Evolutionary conservation across 2,113 vertebrate genomes (phyloP).

Genomic region (Odocoileus hemionus): DNA sequence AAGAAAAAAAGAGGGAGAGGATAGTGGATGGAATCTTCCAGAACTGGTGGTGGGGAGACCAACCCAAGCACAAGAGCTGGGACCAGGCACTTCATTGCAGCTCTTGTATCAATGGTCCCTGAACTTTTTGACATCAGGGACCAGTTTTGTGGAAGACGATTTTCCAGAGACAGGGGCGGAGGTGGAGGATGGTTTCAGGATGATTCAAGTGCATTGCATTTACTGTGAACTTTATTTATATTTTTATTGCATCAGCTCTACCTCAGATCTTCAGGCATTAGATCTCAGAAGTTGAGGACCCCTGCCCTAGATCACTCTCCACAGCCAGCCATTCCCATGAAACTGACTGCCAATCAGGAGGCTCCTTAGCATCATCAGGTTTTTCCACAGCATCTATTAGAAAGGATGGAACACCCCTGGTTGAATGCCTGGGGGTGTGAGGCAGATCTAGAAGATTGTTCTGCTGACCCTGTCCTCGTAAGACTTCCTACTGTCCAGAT

Average conservation of each 20-base stretch:
- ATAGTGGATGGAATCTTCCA: not conserved
- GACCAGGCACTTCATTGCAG: not conserved
- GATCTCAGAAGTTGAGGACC: not conserved
- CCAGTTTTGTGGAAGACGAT: not conserved
- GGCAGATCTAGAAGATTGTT: not conserved
- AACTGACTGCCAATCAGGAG: fast-evolving
- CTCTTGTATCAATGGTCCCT: not conserved
- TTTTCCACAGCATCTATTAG: not conserved
- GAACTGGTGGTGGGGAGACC: not conserved
- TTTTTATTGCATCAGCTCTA: not conserved
- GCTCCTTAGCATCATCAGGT: fast-evolving
- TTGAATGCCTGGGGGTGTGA: not conserved
- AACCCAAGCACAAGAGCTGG: not conserved
- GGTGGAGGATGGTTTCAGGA: not conserved
- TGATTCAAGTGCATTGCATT: not conserved
- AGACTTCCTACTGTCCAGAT: not conserved
- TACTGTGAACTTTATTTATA: not conserved
- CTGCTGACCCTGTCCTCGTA: not conserved
- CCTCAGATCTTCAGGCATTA: not conserved
- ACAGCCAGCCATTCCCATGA: not conserved
- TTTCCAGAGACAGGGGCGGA: not conserved
- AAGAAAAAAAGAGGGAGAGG: not conserved
- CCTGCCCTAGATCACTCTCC: not conserved
- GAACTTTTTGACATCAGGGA: not conserved
- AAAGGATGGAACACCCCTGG: fast-evolving